Evolutionary conservation across 2,888 invertebrate species (phyloP).

Genomic region (Adineta ricciae): DNA sequence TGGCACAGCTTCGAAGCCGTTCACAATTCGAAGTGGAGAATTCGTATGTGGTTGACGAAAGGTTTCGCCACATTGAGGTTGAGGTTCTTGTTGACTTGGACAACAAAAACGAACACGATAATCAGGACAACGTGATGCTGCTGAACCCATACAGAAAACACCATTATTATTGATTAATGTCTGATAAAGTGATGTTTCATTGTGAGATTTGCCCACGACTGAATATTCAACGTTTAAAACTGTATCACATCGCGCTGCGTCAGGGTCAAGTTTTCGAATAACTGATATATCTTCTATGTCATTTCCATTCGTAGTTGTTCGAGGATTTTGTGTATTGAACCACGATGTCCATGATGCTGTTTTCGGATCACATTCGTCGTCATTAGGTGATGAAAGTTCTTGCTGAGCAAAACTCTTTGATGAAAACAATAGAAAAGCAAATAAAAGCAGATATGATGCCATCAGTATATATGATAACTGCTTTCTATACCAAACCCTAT

Average conservation of each 20-base stretch:
- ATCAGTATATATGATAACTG: background rate
- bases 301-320: background rate
- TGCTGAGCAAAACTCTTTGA: background rate
- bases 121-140: constrained; percentile 13
- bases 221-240: background rate
- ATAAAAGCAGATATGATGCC: background rate
- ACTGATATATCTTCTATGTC: background rate
- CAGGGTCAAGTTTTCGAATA: background rate
- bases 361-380: background rate
- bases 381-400: background rate
- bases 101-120: constrained; percentile 13
- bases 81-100: background rate
- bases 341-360: background rate
- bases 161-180: background rate
- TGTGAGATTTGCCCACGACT: background rate
- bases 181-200: background rate
- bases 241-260: background rate
- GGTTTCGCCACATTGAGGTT: background rate
- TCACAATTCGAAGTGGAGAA: background rate
- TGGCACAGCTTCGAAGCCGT: background rate
- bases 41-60: background rate
- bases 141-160: background rate
- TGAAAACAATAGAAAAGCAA: background rate
- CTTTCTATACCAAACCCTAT: background rate
- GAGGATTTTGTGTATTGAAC: constrained; percentile 8